A percentile compares a stretch with the other conserved stretches of the same genome.
Evolutionary conservation across 2,888 invertebrate genomes (phyloP).

Genomic region (Strigamia maritima): DNA sequence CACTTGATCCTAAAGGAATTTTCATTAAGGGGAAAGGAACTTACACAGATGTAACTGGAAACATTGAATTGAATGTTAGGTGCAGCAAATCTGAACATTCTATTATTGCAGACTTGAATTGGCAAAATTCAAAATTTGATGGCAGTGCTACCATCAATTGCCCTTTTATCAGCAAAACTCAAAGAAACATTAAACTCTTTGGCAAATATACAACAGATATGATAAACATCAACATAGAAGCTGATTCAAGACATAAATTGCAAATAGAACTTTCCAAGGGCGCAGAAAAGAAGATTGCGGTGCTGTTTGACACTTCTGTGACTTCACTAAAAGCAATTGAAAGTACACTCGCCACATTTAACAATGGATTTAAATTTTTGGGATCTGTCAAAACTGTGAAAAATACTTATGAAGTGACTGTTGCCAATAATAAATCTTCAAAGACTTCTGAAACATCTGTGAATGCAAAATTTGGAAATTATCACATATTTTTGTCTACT

Average conservation of each 20-base stretch:
- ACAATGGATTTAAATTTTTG: not conserved
- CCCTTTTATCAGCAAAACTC: not conserved
- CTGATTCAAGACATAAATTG: not conserved
- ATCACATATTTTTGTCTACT: not conserved
- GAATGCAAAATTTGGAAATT: not conserved
- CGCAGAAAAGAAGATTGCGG: not conserved
- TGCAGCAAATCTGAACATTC: not conserved
- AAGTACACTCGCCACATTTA: not conserved
- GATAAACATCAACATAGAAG: not conserved
- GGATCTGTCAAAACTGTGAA: not conserved
- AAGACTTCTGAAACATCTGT: not conserved
- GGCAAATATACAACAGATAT: not conserved
- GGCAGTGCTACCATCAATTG: not conserved
- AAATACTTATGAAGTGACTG: not conserved
- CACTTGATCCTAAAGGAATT: not conserved
- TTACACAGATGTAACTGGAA: not conserved
- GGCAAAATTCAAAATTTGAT: not conserved
- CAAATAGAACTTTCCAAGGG: not conserved
- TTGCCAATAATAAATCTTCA: not conserved
- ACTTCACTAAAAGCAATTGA: not conserved
- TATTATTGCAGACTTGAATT: not conserved
- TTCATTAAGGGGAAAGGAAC: not conserved
- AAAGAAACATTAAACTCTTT: not conserved
- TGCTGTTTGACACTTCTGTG: not conserved
- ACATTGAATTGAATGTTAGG: not conserved